Conservation (phyloP, 2,888 invertebrate genomes). For the Caenorhabditis wallacei region DNA sequence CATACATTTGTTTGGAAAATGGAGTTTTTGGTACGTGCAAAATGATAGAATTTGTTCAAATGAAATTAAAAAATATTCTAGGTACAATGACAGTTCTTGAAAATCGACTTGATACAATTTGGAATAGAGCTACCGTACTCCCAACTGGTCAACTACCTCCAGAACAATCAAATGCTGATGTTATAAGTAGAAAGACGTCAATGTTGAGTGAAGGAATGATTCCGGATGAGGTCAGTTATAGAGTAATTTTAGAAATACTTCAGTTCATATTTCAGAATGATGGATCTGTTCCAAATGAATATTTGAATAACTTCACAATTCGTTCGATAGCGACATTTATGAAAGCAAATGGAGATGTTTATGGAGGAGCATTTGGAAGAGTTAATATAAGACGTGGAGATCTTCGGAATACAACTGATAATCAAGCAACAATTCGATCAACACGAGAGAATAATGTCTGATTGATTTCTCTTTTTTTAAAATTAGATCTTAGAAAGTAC, state of each 20-base stretch:
- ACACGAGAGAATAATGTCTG: conserved; percentile 35
- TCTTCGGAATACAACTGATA: conserved; percentile 55
- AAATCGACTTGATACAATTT: conserved; percentile 66
- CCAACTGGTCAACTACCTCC: conserved; percentile 29
- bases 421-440: conserved; percentile 61
- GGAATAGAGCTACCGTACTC: conserved; percentile 51
- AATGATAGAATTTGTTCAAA: not conserved
- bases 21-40: conserved; percentile 70
- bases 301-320: conserved; percentile 74
- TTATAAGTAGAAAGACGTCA: conserved; percentile 35
- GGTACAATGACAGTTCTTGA: conserved; percentile 71
- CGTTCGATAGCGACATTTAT: conserved; percentile 76
- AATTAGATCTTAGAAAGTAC: conserved; percentile 1
- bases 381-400: conserved; percentile 72
- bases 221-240: conserved; percentile 52
- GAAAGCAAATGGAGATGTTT: conserved; percentile 72
- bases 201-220: conserved; percentile 58
- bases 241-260: not conserved
- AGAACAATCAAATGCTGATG: conserved; percentile 13
- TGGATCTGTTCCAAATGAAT: conserved; percentile 65
- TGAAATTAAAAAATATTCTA: not conserved
- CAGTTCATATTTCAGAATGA: conserved; percentile 35
- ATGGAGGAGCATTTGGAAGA: conserved; percentile 75
- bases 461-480: not conserved
- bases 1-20: conserved; percentile 74